Conservation (phyloP, 2,113 vertebrate genomes). For the Eupsittula cactorum region DNA sequence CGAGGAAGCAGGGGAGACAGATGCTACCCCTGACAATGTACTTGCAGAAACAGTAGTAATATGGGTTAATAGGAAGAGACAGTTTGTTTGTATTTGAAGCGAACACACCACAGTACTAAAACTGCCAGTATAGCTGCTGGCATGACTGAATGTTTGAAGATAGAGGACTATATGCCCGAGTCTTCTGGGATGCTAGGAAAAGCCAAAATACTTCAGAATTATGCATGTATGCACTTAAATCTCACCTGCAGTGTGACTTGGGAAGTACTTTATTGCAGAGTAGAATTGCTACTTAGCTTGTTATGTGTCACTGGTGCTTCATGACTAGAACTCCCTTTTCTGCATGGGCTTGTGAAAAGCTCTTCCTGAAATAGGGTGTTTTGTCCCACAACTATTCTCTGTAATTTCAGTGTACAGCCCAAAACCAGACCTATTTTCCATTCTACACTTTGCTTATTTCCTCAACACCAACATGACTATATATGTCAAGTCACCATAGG, state of each 20-base stretch:
- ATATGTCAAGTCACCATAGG: background rate
- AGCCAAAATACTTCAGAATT: background rate
- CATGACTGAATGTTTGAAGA: background rate
- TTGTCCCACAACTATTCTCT: background rate
- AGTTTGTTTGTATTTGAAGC: background rate
- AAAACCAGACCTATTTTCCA: background rate
- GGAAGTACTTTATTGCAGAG: background rate
- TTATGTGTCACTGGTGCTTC: background rate
- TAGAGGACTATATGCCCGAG: background rate
- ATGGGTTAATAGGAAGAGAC: background rate
- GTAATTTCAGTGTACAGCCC: background rate
- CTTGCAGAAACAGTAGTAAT: background rate
- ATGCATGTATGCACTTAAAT: background rate
- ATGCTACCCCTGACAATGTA: background rate
- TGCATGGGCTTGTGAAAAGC: background rate
- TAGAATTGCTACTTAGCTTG: background rate
- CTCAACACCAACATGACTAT: background rate
- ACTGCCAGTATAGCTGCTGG: background rate
- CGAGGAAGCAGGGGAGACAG: background rate
- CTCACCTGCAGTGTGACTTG: background rate
- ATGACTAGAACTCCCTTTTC: background rate
- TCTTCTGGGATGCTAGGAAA: background rate
- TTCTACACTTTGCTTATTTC: background rate
- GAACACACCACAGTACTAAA: background rate
- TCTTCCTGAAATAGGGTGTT: background rate